A percentile compares a stretch with the other conserved stretches of the same genome.
These are phyloP conservation scores for Dromococcyx pavoninus DNA, from an alignment of 2,797 vertebrate genomes.

Conservation along the genomic window DNA sequence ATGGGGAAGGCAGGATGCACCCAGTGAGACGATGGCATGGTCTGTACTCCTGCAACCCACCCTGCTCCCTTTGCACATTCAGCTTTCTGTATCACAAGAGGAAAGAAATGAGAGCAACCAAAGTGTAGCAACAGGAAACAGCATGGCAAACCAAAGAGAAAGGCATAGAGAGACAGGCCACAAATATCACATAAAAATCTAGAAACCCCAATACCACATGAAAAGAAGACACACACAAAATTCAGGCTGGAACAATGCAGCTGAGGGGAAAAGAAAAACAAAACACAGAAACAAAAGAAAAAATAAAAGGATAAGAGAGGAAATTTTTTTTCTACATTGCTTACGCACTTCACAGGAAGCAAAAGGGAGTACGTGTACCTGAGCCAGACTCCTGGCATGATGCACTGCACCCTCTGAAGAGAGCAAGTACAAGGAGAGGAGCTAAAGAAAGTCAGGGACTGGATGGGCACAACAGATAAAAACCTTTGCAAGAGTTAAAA, in stretches of 20 bases:
- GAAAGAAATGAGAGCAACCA: not conserved
- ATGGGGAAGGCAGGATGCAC: not conserved
- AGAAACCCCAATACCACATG: not conserved
- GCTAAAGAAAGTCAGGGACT: not conserved
- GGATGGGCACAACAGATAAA: not conserved
- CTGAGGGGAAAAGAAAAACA: not conserved
- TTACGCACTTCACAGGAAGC: not conserved
- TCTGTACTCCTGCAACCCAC: not conserved
- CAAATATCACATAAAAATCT: not conserved
- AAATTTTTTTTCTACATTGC: not conserved
- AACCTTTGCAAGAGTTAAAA: not conserved
- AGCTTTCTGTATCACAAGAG: fast-evolving
- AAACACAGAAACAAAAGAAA: not conserved
- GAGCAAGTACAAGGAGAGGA: not conserved
- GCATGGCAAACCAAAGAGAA: not conserved
- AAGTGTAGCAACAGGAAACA: not conserved
- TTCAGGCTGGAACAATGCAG: not conserved
- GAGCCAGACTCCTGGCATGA: not conserved
- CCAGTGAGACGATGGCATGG: fast-evolving
- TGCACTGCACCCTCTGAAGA: not conserved
- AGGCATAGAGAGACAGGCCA: fast-evolving
- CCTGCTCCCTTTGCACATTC: fast-evolving
- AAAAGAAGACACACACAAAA: not conserved
- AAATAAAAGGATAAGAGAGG: not conserved
- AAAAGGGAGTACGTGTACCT: not conserved